These are phyloP conservation scores for Vulpes ferrilata DNA, from an alignment of 2,113 vertebrate genomes.

Conservation along the genomic window DNA sequence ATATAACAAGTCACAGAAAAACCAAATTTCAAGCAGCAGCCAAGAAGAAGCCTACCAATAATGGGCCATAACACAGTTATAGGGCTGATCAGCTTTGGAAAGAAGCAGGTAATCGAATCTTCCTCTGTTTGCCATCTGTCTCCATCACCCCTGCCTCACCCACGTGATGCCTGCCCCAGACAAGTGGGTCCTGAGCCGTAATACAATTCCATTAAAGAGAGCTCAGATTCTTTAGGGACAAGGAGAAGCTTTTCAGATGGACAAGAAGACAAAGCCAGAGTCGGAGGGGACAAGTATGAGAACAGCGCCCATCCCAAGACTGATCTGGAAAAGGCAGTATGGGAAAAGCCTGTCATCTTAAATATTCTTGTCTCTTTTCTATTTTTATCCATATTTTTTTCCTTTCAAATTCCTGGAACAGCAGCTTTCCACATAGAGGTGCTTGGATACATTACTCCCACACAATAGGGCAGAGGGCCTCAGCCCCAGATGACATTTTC, in stretches of 20 bases:
- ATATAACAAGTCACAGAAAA: slow-evolving; percentile 59
- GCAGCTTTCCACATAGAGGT: neutral
- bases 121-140: slow-evolving; percentile 79
- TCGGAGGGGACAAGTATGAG: neutral
- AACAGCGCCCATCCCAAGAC: neutral
- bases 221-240: slow-evolving; percentile 18
- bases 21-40: slow-evolving; percentile 59
- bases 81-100: slow-evolving; percentile 50
- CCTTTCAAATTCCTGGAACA: neutral
- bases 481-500: neutral
- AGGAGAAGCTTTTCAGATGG: neutral
- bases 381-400: neutral
- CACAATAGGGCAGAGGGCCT: neutral
- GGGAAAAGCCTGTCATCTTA: neutral
- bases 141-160: slow-evolving; percentile 34
- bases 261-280: neutral
- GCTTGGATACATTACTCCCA: neutral
- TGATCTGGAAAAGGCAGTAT: neutral
- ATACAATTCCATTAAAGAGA: slow-evolving; percentile 24
- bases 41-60: slow-evolving; percentile 53
- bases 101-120: slow-evolving; percentile 78
- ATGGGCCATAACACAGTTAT: slow-evolving; percentile 73
- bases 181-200: neutral
- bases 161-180: neutral
- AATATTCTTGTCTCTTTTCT: neutral